Percentiles rank a stretch among this genome's conserved stretches.
phyloP scores from a whole-genome alignment of 2,113 vertebrate genomes.

The Ariopsis seemanni region DNA sequence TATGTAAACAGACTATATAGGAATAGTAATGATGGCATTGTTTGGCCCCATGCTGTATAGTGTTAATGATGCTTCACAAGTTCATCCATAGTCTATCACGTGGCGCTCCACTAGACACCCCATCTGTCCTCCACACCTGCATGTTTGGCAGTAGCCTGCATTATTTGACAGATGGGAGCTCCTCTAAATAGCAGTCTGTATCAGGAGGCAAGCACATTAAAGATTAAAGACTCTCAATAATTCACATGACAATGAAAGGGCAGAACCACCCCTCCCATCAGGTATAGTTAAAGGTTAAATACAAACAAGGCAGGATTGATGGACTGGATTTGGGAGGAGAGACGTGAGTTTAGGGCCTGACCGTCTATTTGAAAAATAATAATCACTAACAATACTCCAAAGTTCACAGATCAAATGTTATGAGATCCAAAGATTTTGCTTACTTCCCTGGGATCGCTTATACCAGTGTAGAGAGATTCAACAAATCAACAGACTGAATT shows the following conservation, averaged over 20 bases:
- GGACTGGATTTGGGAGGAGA: constrained; percentile 28
- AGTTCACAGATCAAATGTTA: constrained; percentile 32
- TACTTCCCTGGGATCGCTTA: neutral
- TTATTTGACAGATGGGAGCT: constrained; percentile 38
- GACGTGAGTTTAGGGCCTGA: neutral
- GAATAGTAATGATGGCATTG: neutral
- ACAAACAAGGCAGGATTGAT: constrained; percentile 47
- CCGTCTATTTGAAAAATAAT: constrained; percentile 43
- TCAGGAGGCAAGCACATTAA: constrained; percentile 48
- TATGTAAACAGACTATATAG: neutral
- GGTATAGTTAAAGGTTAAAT: constrained; percentile 54
- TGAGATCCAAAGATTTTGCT: neutral
- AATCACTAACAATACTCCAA: neutral
- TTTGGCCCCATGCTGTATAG: neutral
- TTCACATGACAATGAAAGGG: constrained; percentile 52
- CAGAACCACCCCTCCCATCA: constrained; percentile 6
- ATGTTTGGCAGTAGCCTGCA: neutral
- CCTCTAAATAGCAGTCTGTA: constrained; percentile 46
- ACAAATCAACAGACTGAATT: neutral
- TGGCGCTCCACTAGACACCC: neutral
- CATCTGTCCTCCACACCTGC: constrained; percentile 1
- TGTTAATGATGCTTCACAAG: constrained; percentile 34
- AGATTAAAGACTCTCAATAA: constrained; percentile 56
- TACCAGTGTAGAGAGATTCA: neutral
- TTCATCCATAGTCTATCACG: constrained; percentile 1